Conservation (phyloP, 2,888 invertebrate genomes). For the Tachina fera region DNA sequence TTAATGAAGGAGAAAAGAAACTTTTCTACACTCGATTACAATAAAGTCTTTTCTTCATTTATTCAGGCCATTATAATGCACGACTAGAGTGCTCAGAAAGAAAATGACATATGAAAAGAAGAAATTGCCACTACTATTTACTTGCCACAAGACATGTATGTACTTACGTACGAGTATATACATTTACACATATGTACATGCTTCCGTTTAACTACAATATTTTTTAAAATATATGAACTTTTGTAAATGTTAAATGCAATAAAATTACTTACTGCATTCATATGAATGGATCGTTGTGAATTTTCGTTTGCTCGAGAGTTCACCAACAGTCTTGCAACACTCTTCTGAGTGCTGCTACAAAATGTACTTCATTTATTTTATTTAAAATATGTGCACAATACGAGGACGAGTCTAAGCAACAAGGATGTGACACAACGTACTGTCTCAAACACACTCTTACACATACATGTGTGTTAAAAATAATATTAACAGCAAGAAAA, state of each 20-base stretch:
- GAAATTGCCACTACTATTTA: conserved; percentile 59
- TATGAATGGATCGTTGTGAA: conserved; percentile 16
- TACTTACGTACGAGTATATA: neutral
- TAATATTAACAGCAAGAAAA: conserved; percentile 54
- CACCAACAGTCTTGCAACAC: conserved; percentile 29
- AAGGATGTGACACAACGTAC: conserved; percentile 68
- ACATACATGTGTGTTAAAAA: neutral
- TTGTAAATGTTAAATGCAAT: conserved; percentile 67
- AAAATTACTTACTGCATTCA: conserved; percentile 56
- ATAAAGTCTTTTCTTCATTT: conserved; percentile 40
- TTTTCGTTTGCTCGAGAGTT: conserved; percentile 10
- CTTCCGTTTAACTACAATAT: conserved; percentile 45
- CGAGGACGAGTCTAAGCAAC: conserved; percentile 55
- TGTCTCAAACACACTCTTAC: conserved; percentile 7
- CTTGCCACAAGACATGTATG: conserved; percentile 14
- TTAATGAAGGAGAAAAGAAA: conserved; percentile 49
- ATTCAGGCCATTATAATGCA: conserved; percentile 29
- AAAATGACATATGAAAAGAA: conserved; percentile 69
- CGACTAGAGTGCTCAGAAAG: conserved; percentile 26
- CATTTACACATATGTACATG: neutral
- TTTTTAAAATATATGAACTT: conserved; percentile 66
- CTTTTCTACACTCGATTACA: conserved; percentile 48
- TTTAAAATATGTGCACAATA: conserved; percentile 66
- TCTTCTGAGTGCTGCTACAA: conserved; percentile 21
- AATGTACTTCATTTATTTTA: conserved; percentile 71